Evolutionary conservation across 2,888 invertebrate genomes (phyloP).

Genomic region (Auanema freiburgensis): DNA sequence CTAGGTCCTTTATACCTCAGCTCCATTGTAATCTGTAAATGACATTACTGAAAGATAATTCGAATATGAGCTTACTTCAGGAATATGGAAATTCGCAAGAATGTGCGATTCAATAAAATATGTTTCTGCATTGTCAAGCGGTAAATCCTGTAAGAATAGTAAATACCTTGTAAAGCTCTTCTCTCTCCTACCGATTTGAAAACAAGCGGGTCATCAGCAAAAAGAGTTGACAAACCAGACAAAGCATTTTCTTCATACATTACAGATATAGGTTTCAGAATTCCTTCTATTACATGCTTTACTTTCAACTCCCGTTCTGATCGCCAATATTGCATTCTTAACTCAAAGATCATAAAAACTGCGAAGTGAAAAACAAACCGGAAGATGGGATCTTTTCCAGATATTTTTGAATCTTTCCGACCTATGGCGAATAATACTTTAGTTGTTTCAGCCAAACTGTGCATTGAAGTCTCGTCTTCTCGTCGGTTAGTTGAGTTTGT

Average conservation of each 20-base stretch:
- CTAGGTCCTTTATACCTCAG: conserved; percentile 20
- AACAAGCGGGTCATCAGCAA: conserved; percentile 34
- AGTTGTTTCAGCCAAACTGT: conserved; percentile 35
- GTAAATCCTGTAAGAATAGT: background rate
- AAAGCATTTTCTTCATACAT: conserved; percentile 57
- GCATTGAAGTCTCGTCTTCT: conserved; percentile 30
- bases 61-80: conserved; percentile 22
- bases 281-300: conserved; percentile 53
- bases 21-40: conserved; percentile 9
- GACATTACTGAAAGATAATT: background rate
- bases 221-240: conserved; percentile 36
- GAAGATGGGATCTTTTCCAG: conserved; percentile 29
- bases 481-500: background rate
- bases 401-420: conserved; percentile 17
- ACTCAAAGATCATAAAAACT: background rate
- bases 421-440: conserved; percentile 45
- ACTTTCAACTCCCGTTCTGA: conserved; percentile 50
- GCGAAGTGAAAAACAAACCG: conserved; percentile 7
- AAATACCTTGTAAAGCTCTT: background rate
- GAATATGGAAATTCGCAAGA: conserved; percentile 34
- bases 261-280: conserved; percentile 55
- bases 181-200: conserved; percentile 24
- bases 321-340: conserved; percentile 54
- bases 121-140: background rate
- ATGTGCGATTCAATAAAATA: conserved; percentile 36